Percentiles rank a stretch among this genome's conserved stretches.
Evolutionary conservation across 2,113 vertebrate genomes (phyloP).

Genomic region (Rissa tridactyla): DNA sequence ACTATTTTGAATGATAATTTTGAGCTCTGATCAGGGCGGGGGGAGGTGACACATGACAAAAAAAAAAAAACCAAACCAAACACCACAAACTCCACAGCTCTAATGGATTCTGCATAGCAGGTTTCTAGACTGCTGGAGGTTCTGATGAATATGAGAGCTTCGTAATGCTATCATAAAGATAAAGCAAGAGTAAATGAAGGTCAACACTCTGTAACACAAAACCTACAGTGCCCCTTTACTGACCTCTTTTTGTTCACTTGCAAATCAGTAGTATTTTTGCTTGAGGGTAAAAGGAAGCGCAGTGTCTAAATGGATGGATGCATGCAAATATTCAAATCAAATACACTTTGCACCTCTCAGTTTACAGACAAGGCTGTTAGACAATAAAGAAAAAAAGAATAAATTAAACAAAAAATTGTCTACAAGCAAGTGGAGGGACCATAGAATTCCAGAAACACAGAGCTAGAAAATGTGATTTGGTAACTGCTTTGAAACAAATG

Average conservation of each 20-base stretch:
- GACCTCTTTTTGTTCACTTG: constrained; percentile 2
- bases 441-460: neutral
- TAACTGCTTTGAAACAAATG: neutral
- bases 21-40: neutral
- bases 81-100: fast-evolving
- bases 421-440: neutral
- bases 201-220: neutral
- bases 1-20: neutral
- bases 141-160: neutral
- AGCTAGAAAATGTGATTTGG: neutral
- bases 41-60: neutral
- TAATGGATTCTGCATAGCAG: neutral
- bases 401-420: neutral
- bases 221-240: neutral
- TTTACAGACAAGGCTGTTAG: neutral
- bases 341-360: neutral
- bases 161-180: neutral
- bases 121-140: neutral
- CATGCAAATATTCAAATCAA: neutral
- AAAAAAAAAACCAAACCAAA: neutral
- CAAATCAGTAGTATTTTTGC: neutral
- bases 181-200: constrained; percentile 47
- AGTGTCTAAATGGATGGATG: neutral
- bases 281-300: neutral
- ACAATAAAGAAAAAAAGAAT: neutral